A percentile compares a stretch with the other conserved stretches of the same genome.
Evolutionary conservation across 2,113 vertebrate species (phyloP).

Genomic region (Microtus oregoni): DNA sequence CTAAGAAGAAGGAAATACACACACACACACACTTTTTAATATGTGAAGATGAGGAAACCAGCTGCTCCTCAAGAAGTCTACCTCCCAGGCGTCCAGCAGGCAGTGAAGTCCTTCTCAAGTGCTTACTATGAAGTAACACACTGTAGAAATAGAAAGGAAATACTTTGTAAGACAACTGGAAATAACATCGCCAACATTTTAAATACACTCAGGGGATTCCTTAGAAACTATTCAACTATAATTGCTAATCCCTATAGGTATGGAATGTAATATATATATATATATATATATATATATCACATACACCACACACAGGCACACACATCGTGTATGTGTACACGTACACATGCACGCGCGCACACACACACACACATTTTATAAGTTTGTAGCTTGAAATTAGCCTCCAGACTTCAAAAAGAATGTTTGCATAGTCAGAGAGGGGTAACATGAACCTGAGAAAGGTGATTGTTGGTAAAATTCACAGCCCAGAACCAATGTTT

Average conservation of each 20-base stretch:
- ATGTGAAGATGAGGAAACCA: not conserved
- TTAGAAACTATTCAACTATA: constrained; percentile 1
- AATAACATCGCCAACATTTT: not conserved
- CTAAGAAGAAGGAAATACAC: not conserved
- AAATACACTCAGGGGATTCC: not conserved
- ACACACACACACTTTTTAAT: constrained; percentile 21
- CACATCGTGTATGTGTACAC: too few relatives aligned
- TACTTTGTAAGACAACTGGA: not conserved
- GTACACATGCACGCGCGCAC: not conserved
- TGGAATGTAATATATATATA: not conserved
- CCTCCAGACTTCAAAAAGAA: constrained; percentile 1
- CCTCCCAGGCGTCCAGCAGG: not conserved
- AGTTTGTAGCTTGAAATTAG: not conserved
- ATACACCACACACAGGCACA: not conserved
- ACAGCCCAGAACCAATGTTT: constrained; percentile 51
- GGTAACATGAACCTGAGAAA: not conserved
- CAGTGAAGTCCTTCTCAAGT: not conserved
- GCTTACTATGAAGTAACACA: not conserved
- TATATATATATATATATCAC: too few relatives aligned
- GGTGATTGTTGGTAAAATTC: constrained; percentile 50
- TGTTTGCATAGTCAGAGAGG: not conserved
- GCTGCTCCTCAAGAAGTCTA: not conserved
- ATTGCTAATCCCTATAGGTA: not conserved
- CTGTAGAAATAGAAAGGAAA: not conserved
- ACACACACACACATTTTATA: not conserved